Evolutionary conservation across 2,113 vertebrate genomes (phyloP), one percentile per base, ranked within the genome.

Genomic region (Buteo buteo): DNA sequence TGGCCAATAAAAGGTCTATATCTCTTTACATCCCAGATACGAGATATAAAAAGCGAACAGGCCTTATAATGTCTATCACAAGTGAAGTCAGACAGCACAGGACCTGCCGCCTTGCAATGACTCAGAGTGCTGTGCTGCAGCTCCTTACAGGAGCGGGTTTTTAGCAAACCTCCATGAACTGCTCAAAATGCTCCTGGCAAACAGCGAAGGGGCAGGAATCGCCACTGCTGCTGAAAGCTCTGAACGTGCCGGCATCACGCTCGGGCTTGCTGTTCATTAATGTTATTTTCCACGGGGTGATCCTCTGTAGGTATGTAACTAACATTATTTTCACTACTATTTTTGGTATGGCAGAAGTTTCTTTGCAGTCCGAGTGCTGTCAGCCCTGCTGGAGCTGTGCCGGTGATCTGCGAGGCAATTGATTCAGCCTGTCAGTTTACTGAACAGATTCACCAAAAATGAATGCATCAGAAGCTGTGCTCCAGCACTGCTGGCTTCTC

Each of bases 221-320:
- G 2, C 18, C 61, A 38, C 24, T 1, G 3, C 40, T 40, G 59
- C 12, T 34, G 25, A 18, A 38, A 72, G 64, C 71, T 40, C 70
- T 18, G 40, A 44, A 18, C 0, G 0, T 17, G 22, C 7, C 5
- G 2, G 44, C 32, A 42, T 65, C 50, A 7, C 0, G 0, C 32
- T 44, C 0, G 0, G 26, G 4, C 36, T 42, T 16, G 44, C 49
- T 42, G 18, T 2, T 45, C 11, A 0, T 7, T 67, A 22, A 11
- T 4, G n/a, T 0, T n/a, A 10, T 80, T 87, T 90, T 58, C n/a
- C 32, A 24, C 0, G 0, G 32, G 18, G 9, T 18, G 21, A 28
- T 40, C 22, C 32, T 58, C 66, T 31, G 12, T 1, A 5, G 10
- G 11, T 5, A 10, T 3, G 24, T 20, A 25, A 17, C 50, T 24